Evolutionary conservation across 2,113 vertebrate genomes (phyloP), one percentile per base, ranked within the genome.

Genomic region (Podarcis raffonei): DNA sequence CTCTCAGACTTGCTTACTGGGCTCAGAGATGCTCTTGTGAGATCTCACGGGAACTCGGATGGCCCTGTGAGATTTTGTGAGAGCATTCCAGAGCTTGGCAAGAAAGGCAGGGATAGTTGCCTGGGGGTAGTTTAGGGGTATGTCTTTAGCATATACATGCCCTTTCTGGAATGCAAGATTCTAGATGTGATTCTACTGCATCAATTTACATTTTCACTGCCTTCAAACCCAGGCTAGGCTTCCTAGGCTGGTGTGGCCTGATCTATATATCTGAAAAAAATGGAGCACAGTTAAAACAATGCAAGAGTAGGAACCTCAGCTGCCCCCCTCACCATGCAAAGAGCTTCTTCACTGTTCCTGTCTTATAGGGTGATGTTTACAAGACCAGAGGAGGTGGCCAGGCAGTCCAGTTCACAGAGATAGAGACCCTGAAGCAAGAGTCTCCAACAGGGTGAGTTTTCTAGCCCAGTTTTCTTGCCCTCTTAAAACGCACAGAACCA

Each of bases 331-430:
- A 7, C 27, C 0, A 35, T 37, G 83, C 9, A 22, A 37, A 22
- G 25, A 6, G 6, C 59, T n/a, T 85, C 12, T 22, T 12, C 71
- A 71, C 32, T 84, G 80, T 81, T 91, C 90, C 76, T 94, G 30
- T 53, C 83, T 90, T 89, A 88, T 91, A 99, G 99, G 99, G 98
- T 3, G 98, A 99, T 0, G 98, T 99, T n/a, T 98, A 96, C 86
- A 98, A 98, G 94, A 99, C 99, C 65, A 95, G 98, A 89, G 98
- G 99, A 1, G 99, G 98, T 0, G 99, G 99, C 87, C 99, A 99
- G 91, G 94, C 98, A 0, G 98, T 99, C 87, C 98, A 99, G 89
- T 99, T 99, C 96, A 99, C 99, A 0, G 98, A 99, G 85, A 97
- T 99, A 1, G 99, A 99, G 95, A 99, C 98, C 0, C 96, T 99